Percentiles rank a stretch among this genome's conserved stretches.
Evolutionary conservation across 2,113 vertebrate species (phyloP).

Genomic region (Clarias magur): DNA sequence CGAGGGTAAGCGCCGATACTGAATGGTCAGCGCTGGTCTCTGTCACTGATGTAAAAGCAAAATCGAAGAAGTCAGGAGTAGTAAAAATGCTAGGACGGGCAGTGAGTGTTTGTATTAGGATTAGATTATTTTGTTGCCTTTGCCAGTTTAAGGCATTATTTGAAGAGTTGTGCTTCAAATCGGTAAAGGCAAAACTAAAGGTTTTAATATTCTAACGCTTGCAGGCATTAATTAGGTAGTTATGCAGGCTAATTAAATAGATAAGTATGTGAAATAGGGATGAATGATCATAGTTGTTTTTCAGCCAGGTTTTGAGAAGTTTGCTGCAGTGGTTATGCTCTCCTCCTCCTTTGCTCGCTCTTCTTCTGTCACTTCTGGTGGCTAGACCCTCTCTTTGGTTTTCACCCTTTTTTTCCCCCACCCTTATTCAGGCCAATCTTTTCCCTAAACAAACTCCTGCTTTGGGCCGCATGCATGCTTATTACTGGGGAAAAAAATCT

Average conservation of each 20-base stretch:
- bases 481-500: not conserved
- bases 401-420: constrained; percentile 3
- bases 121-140: constrained; percentile 49
- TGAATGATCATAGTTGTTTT: not conserved
- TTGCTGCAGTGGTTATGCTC: not conserved
- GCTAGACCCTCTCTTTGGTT: not conserved
- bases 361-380: constrained; percentile 1
- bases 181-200: constrained; percentile 61
- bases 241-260: not conserved
- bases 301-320: not conserved
- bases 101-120: not conserved
- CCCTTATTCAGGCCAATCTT: not conserved
- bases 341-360: not conserved
- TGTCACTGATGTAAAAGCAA: constrained; percentile 58
- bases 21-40: constrained; percentile 88
- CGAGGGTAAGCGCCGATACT: constrained; percentile 81
- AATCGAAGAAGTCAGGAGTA: not conserved
- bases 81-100: too few species aligned
- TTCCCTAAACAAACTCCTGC: not conserved
- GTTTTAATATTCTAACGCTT: not conserved
- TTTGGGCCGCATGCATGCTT: constrained; percentile 16
- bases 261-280: not conserved
- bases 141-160: constrained; percentile 59
- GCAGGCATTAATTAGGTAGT: not conserved
- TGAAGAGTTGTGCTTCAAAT: constrained; percentile 60